These are phyloP conservation scores for Thamnaconus septentrionalis DNA, from an alignment of 2,113 vertebrate genomes.

Conservation along the genomic window DNA sequence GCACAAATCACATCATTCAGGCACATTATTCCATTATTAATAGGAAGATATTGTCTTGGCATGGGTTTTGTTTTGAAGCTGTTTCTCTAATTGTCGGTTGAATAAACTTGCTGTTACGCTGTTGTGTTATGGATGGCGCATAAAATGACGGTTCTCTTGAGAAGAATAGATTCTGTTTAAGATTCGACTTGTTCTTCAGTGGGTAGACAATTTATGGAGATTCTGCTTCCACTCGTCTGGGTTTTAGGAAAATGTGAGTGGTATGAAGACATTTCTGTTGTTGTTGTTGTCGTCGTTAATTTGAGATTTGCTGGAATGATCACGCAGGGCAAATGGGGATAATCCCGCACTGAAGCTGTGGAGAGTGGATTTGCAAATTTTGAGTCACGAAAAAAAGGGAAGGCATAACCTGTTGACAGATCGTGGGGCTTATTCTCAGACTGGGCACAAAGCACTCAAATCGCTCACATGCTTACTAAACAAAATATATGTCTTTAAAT, in stretches of 20 bases:
- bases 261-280: background rate
- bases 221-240: conserved; percentile 10
- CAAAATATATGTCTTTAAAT: conserved; percentile 58
- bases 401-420: conserved; percentile 45
- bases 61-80: conserved; percentile 7
- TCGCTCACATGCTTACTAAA: conserved; percentile 46
- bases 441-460: conserved; percentile 52
- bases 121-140: conserved; percentile 19
- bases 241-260: conserved; percentile 6
- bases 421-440: conserved; percentile 44
- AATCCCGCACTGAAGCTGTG: conserved; percentile 14
- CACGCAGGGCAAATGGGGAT: conserved; percentile 16
- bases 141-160: conserved; percentile 22
- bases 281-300: too few relatives aligned
- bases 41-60: conserved; percentile 29
- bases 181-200: conserved; percentile 27
- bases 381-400: conserved; percentile 43
- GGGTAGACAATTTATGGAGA: conserved; percentile 18
- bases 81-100: conserved; percentile 30
- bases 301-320: too few relatives aligned
- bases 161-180: conserved; percentile 34
- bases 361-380: conserved; percentile 26
- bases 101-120: conserved; percentile 22
- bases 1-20: conserved; percentile 8
- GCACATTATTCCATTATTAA: conserved; percentile 32